Percentiles rank a stretch among this genome's conserved stretches.
These are phyloP conservation scores for Alviniconcha strummeri DNA, from an alignment of 2,888 invertebrate species.

Conservation along the genomic window DNA sequence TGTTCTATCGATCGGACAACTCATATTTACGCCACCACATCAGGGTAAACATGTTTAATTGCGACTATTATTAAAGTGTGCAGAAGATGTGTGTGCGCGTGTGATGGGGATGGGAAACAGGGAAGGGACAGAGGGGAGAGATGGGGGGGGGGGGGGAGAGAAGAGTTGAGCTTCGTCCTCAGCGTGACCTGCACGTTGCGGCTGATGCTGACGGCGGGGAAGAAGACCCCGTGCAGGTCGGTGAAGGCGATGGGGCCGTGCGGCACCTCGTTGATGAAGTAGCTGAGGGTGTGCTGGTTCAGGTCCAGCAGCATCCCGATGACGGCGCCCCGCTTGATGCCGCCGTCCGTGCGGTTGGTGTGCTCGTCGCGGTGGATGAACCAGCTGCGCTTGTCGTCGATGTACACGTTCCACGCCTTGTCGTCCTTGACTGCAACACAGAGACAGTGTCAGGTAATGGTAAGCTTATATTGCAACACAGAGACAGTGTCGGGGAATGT, in stretches of 20 bases:
- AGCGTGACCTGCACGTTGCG: constrained; percentile 95
- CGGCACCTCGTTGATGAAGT: constrained; percentile 94
- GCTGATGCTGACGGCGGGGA: constrained; percentile 98
- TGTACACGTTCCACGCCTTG: constrained; percentile 98
- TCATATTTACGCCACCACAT: too few relatives aligned
- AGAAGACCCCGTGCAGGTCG: constrained; percentile 87
- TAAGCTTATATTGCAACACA: too few relatives aligned
- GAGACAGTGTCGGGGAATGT: too few relatives aligned
- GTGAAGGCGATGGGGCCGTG: constrained; percentile 95
- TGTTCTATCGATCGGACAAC: too few relatives aligned
- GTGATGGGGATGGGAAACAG: too few relatives aligned
- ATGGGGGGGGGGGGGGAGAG: too few relatives aligned
- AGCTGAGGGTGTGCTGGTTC: constrained; percentile 89
- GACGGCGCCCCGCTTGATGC: constrained; percentile 87
- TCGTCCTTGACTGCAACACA: constrained; percentile 90
- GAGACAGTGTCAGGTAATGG: too few relatives aligned
- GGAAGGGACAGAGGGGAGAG: too few relatives aligned
- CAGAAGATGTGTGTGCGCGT: too few relatives aligned
- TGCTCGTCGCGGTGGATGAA: constrained; percentile 97
- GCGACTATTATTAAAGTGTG: too few relatives aligned
- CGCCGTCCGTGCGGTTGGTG: constrained; percentile 92
- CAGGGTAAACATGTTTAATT: too few relatives aligned
- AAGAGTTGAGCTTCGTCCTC: constrained; percentile 94
- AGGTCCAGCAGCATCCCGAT: constrained; percentile 95
- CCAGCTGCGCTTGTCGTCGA: constrained; percentile 96